Evolutionary conservation across 30 jellyfish, hydroid and myxozoan genomes (phyloP).

Genomic region (Pelagia noctiluca): DNA sequence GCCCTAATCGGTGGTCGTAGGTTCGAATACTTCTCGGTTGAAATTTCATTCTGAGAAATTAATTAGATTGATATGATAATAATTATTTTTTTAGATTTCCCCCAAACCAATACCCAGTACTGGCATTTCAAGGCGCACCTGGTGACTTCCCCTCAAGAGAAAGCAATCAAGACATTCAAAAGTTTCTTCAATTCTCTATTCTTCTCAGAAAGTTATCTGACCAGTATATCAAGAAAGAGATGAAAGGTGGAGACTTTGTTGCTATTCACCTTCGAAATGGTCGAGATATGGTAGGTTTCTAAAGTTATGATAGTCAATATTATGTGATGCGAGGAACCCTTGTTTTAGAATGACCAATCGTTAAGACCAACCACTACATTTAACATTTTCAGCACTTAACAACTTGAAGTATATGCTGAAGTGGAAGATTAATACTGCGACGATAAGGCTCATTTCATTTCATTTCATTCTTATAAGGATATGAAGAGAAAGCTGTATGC

Average conservation of each 20-base stretch:
- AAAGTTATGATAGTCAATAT: neutral
- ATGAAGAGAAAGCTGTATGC: no score
- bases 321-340: neutral
- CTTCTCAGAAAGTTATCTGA: slow-evolving; percentile 64
- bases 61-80: neutral
- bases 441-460: no score
- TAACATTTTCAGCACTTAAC: no score
- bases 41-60: no score
- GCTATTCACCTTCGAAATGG: slow-evolving; percentile 98
- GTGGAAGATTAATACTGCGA: no score
- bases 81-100: slow-evolving; percentile 66
- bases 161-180: slow-evolving; percentile 79
- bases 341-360: no score
- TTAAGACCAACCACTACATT: no score
- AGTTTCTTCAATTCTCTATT: slow-evolving; percentile 82
- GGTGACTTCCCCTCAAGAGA: slow-evolving; percentile 88
- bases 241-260: slow-evolving; percentile 75
- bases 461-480: no score
- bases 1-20: no score
- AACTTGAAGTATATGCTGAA: no score
- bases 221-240: slow-evolving; percentile 57
- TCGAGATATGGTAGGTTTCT: slow-evolving; percentile 78
- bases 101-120: slow-evolving; percentile 64
- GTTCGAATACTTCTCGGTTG: no score
- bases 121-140: slow-evolving; percentile 99